Base-by-base conservation (phyloP, 2,797 vertebrate genomes). In the Mormyrus hasselquistii region DNA sequence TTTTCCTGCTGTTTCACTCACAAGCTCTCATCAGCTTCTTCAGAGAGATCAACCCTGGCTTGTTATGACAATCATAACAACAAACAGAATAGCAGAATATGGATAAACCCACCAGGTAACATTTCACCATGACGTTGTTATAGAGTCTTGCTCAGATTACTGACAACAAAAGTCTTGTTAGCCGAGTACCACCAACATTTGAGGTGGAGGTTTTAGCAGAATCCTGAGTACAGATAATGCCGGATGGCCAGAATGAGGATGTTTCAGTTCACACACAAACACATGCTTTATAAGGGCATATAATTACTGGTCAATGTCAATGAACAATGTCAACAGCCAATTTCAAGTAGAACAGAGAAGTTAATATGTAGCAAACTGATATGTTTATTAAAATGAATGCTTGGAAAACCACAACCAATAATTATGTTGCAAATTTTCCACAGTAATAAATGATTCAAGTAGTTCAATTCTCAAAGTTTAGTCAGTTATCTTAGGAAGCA, bases 11-110 rank as follows among this genome's bases (percentile, higher is more conserved):
- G 93, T 93, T 93, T 91, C 89, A 88, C 91, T 90, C 90, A 65
- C 89, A 91, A 88, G 82, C 90, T 50, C 87, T 89, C 90, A 90
- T 89, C 88, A 44, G 89, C 90, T 87, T 91, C 88, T 90, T 92
- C 91, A 89, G 92, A 89, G 91, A 90, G 91, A 90, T 91, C 91
- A 92, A 91, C 92, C 91, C 90, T 91, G 92, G 91, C 91, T 91
- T 92, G 92, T 92, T 92, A 93, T 92, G 92, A 92, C 92, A 92
- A 92, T 90, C 86, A 90, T 69, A 91, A 91, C 92, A 93, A 93
- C 93, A 92, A 93, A 93, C 92, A 92, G 92, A 93, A 92, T 91
- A 89, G 88, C 86, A 90, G 90, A 93, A 92, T 90, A 90, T 86
- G 88, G 89, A 89, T 91, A 91, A 92, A 91, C 90, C 91, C 90